These are phyloP conservation scores for Typhlichthys subterraneus DNA, from an alignment of 2,797 vertebrate genomes.

Conservation along the genomic window DNA sequence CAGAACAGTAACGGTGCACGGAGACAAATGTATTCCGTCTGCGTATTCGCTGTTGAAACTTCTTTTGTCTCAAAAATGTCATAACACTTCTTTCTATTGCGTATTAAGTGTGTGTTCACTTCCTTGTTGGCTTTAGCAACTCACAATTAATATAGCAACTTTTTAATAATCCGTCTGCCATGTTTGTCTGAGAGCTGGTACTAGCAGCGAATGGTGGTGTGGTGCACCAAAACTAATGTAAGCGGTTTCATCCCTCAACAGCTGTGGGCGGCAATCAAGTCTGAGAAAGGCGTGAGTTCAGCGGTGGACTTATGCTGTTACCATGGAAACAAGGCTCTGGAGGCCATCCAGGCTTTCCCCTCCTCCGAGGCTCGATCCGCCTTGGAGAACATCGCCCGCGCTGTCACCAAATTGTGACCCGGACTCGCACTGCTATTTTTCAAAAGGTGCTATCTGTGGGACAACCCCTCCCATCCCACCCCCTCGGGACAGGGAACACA, in stretches of 20 bases:
- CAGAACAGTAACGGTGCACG: conserved; percentile 39
- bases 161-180: no score
- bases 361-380: conserved; percentile 93
- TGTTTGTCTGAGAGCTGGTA: no score
- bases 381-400: conserved; percentile 94
- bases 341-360: conserved; percentile 91
- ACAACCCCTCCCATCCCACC: conserved; percentile 4
- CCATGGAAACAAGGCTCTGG: conserved; percentile 94
- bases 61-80: conserved; percentile 21
- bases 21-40: conserved; percentile 35
- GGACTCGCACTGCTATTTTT: conserved; percentile 22
- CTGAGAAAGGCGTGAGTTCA: conserved; percentile 91
- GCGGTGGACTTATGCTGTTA: conserved; percentile 94
- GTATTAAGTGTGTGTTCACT: not conserved
- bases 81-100: conserved; percentile 10
- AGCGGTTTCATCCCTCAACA: conserved; percentile 72
- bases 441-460: not conserved
- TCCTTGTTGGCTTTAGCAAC: no score
- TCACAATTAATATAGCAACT: no score
- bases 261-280: conserved; percentile 89
- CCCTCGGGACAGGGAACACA: conserved; percentile 18
- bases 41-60: conserved; percentile 6
- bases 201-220: no score
- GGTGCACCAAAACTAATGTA: no score
- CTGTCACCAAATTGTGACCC: conserved; percentile 88